phyloP scores from a whole-genome alignment of 2,888 invertebrate species.

The Drosophila kambysellisi region DNA sequence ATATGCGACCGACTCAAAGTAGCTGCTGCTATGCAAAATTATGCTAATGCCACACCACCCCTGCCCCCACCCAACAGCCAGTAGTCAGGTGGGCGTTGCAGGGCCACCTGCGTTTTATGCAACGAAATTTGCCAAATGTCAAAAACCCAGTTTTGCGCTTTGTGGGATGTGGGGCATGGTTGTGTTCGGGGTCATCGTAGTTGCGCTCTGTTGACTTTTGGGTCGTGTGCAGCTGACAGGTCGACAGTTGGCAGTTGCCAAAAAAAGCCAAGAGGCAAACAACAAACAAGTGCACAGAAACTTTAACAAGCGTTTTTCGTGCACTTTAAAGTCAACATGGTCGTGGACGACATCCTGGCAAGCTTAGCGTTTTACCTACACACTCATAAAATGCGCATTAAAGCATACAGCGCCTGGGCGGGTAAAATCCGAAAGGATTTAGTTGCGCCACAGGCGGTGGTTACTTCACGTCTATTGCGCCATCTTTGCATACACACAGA shows the following conservation, averaged over 20 bases:
- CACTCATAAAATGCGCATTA: conserved; percentile 80
- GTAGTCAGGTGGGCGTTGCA: conserved; percentile 26
- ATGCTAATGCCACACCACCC: conserved; percentile 75
- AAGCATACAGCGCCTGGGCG: conserved; percentile 68
- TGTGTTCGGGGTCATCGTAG: not conserved
- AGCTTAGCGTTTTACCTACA: conserved; percentile 62
- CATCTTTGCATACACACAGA: conserved; percentile 73
- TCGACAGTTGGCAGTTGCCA: conserved; percentile 48
- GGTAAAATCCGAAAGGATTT: conserved; percentile 79
- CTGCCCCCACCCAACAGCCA: conserved; percentile 17
- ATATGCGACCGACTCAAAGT: conserved; percentile 61
- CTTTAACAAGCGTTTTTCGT: conserved; percentile 67
- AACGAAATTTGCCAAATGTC: conserved; percentile 75
- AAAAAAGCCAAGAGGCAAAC: conserved; percentile 5
- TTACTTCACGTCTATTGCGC: conserved; percentile 78
- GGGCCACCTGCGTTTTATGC: conserved; percentile 59
- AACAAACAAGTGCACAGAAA: conserved; percentile 55
- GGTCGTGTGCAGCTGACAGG: conserved; percentile 51
- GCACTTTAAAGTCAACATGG: conserved; percentile 62
- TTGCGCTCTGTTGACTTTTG: conserved; percentile 46
- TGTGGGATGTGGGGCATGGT: too few relatives aligned
- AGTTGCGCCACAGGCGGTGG: conserved; percentile 80
- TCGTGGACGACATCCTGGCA: conserved; percentile 3
- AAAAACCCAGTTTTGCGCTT: conserved; percentile 30
- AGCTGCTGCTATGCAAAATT: conserved; percentile 71